Evolutionary conservation across 1,140 invertebrate genomes (phyloP), one percentile per base, ranked within the genome.

Genomic region (Macrobrachium rosenbergii): DNA sequence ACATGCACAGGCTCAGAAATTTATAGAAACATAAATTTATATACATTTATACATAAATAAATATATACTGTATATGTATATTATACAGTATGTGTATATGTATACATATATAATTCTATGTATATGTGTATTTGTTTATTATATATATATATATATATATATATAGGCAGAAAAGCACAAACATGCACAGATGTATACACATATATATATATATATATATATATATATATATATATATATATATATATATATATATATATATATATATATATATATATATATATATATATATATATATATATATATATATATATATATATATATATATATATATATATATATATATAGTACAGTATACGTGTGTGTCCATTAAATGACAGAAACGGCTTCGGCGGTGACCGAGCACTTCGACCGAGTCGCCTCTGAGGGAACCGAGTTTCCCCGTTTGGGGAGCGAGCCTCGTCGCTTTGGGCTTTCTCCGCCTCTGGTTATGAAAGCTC

Each of bases 81-180:
- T 75, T 75, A 75, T 75, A 75, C 45, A 75, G n/a, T 75, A 75
- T 75, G 45, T 75, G 45, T 75, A 75, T 75, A 75, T 75, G 45
- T 75, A 75, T 75, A 75, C 45, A 75, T 75, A 75, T 75, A 75
- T 75, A 75, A n/a, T n/a, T n/a, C n/a, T n/a, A n/a, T n/a, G n/a
- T n/a, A n/a, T n/a, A n/a, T n/a, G n/a, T n/a, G n/a, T n/a, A n/a
- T n/a, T n/a, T n/a, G n/a, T n/a, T n/a, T n/a, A n/a, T n/a, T 75
- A 75, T 75, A 75, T 75, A 75, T 75, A 52, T 45, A 75, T 75
- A 45, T 75, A 45, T 45, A 45, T 37, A 45, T 45, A 75, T 17
- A 75, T 37, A 23, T 28, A n/a, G n/a, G n/a, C n/a, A n/a, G n/a
- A n/a, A n/a, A n/a, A n/a, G n/a, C 28, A n/a, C n/a, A 11, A 3